phyloP scores from a whole-genome alignment of 2,888 invertebrate genomes.

The Lepidochrysops patricia region DNA sequence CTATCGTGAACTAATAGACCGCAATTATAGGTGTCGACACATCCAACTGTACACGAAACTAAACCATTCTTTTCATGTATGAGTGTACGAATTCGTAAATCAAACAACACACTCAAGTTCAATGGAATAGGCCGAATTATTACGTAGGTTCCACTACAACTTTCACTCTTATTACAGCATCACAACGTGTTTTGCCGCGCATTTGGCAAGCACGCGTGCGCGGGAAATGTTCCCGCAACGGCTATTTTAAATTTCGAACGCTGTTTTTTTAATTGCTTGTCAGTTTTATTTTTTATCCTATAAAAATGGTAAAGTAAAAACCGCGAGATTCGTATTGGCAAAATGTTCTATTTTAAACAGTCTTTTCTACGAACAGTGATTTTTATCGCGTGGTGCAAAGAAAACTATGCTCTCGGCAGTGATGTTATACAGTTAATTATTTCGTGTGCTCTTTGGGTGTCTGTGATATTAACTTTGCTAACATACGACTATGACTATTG shows the following conservation, averaged over 20 bases:
- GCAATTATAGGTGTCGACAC: not conserved
- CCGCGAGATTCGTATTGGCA: constrained; percentile 20
- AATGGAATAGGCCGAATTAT: constrained; percentile 24
- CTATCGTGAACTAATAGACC: not conserved
- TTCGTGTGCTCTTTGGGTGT: constrained; percentile 30
- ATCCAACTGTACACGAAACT: not conserved
- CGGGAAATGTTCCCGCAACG: constrained; percentile 21
- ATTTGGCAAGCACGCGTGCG: constrained; percentile 42
- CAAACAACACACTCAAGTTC: constrained; percentile 15
- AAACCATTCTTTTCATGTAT: not conserved
- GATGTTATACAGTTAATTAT: constrained; percentile 40
- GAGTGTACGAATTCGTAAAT: not conserved
- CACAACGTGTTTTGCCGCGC: constrained; percentile 43
- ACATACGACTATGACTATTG: constrained; percentile 66
- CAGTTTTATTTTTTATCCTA: not conserved
- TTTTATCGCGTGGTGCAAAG: constrained; percentile 39
- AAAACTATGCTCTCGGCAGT: constrained; percentile 45
- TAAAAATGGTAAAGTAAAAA: constrained; percentile 7
- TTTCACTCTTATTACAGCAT: constrained; percentile 71
- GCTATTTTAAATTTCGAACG: constrained; percentile 14
- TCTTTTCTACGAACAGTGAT: constrained; percentile 39
- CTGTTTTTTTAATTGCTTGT: not conserved
- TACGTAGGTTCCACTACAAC: constrained; percentile 42
- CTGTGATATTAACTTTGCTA: constrained; percentile 37
- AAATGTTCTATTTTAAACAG: constrained; percentile 61